These are phyloP conservation scores for Coronaproctus castanopsis DNA, from an alignment of 2,888 invertebrate species.

Conservation along the genomic window DNA sequence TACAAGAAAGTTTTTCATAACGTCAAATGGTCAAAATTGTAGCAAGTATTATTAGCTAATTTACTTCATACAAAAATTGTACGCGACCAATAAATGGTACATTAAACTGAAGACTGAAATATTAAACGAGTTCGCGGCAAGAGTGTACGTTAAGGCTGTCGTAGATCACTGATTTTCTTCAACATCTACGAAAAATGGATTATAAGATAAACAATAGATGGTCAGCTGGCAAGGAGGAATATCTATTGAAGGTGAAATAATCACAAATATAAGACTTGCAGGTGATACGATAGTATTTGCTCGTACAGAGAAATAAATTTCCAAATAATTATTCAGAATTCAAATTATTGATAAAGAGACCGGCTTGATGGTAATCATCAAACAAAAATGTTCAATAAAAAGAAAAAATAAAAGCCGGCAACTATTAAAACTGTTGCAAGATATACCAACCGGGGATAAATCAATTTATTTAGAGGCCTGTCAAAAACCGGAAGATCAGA, in stretches of 20 bases:
- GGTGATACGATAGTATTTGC: neutral
- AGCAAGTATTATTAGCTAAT: neutral
- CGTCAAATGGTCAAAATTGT: neutral
- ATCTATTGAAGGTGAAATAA: neutral
- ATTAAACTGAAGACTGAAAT: neutral
- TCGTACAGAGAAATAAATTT: neutral
- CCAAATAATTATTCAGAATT: neutral
- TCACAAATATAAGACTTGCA: neutral
- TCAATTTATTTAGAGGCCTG: neutral
- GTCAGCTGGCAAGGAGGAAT: neutral
- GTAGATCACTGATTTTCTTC: neutral
- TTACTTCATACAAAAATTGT: neutral
- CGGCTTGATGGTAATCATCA: neutral
- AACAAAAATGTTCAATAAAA: neutral
- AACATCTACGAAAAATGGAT: neutral
- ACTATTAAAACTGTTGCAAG: neutral
- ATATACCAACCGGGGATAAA: neutral
- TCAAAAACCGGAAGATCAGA: neutral
- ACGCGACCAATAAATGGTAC: neutral
- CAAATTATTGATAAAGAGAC: neutral
- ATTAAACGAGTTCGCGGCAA: neutral
- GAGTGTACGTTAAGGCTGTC: neutral
- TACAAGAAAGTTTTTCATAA: neutral
- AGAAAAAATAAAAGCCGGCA: neutral
- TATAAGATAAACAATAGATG: neutral